A percentile compares a stretch with the other conserved stretches of the same genome.
phyloP scores from a whole-genome alignment of 1,140 invertebrate genomes.

The Magallana gigas region DNA sequence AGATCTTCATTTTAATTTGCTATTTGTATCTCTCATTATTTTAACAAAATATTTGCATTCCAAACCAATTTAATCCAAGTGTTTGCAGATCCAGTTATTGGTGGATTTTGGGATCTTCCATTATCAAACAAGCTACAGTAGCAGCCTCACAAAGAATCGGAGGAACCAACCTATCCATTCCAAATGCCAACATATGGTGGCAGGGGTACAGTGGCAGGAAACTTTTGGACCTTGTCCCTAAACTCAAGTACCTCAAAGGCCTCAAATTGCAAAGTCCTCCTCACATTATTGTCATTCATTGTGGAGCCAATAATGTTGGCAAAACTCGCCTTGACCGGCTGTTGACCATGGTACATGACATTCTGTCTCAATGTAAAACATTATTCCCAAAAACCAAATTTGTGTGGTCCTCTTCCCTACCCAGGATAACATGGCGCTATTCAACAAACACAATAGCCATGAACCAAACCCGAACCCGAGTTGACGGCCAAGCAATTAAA shows the following conservation, averaged over 20 bases:
- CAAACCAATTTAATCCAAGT: not conserved
- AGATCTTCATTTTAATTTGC: no score
- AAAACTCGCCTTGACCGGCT: no score
- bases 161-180: not conserved
- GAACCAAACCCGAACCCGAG: no score
- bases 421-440: no score
- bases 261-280: not conserved
- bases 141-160: not conserved
- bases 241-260: not conserved
- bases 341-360: no score
- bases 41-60: not conserved
- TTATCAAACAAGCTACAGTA: conserved; percentile 36
- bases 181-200: not conserved
- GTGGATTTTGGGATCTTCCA: conserved; percentile 46
- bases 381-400: no score
- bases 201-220: conserved; percentile 46
- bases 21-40: not conserved
- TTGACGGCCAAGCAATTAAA: no score
- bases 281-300: conserved; percentile 32
- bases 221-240: not conserved
- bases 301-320: conserved; percentile 30
- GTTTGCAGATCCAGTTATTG: not conserved
- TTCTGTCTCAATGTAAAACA: no score
- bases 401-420: no score
- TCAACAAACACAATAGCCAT: no score